These are phyloP conservation scores for Neomonachus schauinslandi DNA, from an alignment of 2,113 vertebrate species.

Conservation along the genomic window DNA sequence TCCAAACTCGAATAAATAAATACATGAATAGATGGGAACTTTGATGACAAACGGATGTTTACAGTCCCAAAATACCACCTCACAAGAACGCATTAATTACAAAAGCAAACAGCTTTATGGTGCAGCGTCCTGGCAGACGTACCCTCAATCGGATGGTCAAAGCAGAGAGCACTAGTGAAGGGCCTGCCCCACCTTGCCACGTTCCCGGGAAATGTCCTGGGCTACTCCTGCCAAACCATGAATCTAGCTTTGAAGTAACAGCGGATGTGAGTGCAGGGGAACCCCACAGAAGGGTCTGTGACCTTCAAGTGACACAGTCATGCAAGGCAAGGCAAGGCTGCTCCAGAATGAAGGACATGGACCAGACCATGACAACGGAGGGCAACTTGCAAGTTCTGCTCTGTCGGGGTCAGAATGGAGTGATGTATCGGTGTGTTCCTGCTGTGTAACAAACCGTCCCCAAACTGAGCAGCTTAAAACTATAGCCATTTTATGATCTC, in stretches of 20 bases:
- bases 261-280: accelerated
- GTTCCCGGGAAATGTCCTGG: accelerated
- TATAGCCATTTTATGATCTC: accelerated
- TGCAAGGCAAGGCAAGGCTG: background rate
- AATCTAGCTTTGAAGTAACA: background rate
- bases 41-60: background rate
- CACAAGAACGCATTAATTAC: background rate
- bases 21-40: background rate
- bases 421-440: accelerated
- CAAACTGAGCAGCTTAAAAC: background rate
- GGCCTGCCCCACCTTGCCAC: background rate
- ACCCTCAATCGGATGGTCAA: background rate
- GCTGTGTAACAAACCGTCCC: background rate
- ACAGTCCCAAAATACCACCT: background rate
- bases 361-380: accelerated
- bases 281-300: accelerated
- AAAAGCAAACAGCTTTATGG: background rate
- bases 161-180: background rate
- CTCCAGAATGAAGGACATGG: background rate
- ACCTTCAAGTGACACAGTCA: accelerated
- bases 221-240: background rate
- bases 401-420: background rate
- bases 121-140: accelerated
- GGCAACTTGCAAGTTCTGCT: background rate
- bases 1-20: background rate